Conservation (phyloP, 2,113 vertebrate species). For the Astur gentilis region DNA sequence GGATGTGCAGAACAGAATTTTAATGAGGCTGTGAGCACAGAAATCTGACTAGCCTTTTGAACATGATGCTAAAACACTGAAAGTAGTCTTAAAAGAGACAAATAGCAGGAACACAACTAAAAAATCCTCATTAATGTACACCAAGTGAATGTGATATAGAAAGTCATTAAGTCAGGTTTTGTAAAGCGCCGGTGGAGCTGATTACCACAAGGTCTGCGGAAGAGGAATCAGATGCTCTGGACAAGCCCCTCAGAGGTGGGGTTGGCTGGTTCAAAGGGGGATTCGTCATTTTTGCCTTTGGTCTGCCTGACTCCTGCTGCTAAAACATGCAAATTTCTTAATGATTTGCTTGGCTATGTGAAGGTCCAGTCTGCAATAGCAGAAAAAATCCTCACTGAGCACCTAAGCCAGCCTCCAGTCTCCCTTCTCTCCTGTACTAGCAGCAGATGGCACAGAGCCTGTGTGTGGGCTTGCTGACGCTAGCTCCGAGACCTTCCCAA, state of each 20-base stretch:
- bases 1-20: constrained; percentile 81
- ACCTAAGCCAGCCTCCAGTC: neutral
- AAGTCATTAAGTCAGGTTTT: constrained; percentile 59
- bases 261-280: neutral
- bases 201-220: neutral
- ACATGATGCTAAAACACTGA: constrained; percentile 77
- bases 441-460: constrained; percentile 47
- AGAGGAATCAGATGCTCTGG: neutral
- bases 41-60: constrained; percentile 80
- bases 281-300: neutral
- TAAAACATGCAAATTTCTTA: neutral
- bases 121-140: constrained; percentile 71
- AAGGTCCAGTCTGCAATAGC: neutral
- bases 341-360: neutral
- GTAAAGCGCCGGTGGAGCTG: neutral
- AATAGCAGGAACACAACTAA: constrained; percentile 65
- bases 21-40: constrained; percentile 77
- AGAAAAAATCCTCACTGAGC: neutral
- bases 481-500: neutral
- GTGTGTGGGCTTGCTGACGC: constrained; percentile 34
- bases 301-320: neutral
- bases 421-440: neutral
- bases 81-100: constrained; percentile 76
- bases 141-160: constrained; percentile 24
- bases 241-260: neutral